Evolutionary conservation across 2,797 vertebrate genomes (phyloP), one percentile per base, ranked within the genome.

Genomic region (Tiaroga cobitis): DNA sequence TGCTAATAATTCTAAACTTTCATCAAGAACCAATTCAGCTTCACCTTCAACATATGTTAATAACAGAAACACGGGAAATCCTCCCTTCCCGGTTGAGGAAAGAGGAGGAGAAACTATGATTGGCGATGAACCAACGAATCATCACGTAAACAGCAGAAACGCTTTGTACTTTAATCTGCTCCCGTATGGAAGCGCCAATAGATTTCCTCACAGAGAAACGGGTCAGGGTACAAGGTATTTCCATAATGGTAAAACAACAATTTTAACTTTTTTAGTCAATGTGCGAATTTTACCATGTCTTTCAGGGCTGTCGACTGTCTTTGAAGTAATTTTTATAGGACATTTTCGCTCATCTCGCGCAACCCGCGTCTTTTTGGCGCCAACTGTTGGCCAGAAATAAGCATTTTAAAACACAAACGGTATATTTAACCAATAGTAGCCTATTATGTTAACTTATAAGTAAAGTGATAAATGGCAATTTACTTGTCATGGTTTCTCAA

Each of bases 171-270:
- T 95, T 32, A 89, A 96, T 16, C 63, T 93, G 5, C 94, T 94
- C 81, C 90, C 93, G 1, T 85, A 90, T 3, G 88, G 92, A 74
- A 89, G 82, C 18, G 91, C 91, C 46, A 90, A 89, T 88, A 90
- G 90, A 86, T 54, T 88, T 26, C 89, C 82, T 32, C 86, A 91
- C 49, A 89, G 91, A 1, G 90, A 89, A 59, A 74, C 92, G 2
- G 95, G 94, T 4, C 92, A 92, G 3, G 94, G 94, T 34, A 95
- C 94, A 89, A 92, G 93, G 49, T 92, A 93, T 89, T 96, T 95
- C 85, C 94, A 95, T 80, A 91, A 95, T 0, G 96, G 96, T 96
- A 91, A 92, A n/a, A 54, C 61, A 65, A 68, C 10, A 41, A 16
- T 61, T 82, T 1, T 0, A 21, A 0, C 5, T 29, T 41, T 41